Conservation (phyloP, 2,888 invertebrate genomes). For the Nomada lathburiana region DNA sequence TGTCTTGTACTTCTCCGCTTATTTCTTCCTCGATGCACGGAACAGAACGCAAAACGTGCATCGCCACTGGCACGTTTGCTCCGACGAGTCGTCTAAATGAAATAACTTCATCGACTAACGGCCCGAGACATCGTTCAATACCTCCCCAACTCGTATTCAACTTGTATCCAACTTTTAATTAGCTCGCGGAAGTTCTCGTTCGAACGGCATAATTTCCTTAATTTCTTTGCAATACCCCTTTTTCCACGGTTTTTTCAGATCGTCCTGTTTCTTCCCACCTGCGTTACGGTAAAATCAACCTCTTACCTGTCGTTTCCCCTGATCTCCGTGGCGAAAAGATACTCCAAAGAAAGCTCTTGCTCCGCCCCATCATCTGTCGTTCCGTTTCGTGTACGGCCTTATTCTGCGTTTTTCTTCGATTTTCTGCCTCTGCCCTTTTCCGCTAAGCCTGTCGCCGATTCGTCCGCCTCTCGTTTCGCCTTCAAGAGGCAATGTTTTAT, state of each 20-base stretch:
- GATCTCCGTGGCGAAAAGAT: conserved; percentile 18
- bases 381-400: background rate
- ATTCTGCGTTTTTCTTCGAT: background rate
- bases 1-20: conserved; percentile 27
- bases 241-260: background rate
- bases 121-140: conserved; percentile 6
- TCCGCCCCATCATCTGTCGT: conserved; percentile 9
- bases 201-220: conserved; percentile 24
- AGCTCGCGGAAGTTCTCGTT: conserved; percentile 19
- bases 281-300: conserved; percentile 27
- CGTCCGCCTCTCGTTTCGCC: conserved; percentile 14
- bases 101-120: conserved; percentile 23
- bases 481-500: conserved; percentile 30
- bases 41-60: background rate
- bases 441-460: conserved; percentile 10
- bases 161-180: conserved; percentile 22
- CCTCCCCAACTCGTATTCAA: background rate
- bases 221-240: background rate
- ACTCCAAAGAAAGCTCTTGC: background rate
- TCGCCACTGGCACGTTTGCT: background rate
- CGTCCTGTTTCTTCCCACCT: background rate
- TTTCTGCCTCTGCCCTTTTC: conserved; percentile 12
- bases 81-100: conserved; percentile 4
- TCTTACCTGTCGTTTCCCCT: background rate
- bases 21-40: conserved; percentile 1